Evolutionary conservation across 2,797 vertebrate species (phyloP).

Genomic region (Brachymystax lenok): DNA sequence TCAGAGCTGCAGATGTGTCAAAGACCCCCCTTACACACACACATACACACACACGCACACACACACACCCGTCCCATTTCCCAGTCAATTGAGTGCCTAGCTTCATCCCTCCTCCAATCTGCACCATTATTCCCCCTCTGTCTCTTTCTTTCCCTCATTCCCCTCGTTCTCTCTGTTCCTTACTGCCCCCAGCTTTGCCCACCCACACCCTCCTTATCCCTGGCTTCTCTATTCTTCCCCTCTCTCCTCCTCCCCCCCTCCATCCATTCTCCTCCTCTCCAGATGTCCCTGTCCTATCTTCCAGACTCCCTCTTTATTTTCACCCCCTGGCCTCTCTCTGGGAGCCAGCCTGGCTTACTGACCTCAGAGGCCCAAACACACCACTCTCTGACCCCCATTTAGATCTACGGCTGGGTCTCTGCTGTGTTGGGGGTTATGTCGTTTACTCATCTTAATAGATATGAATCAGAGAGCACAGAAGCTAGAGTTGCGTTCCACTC

Average conservation of each 20-base stretch:
- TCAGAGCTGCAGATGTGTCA: constrained; percentile 94
- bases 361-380: constrained; percentile 66
- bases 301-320: constrained; percentile 69
- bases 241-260: constrained; percentile 44
- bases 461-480: not conserved
- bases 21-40: constrained; percentile 48
- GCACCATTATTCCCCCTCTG: constrained; percentile 66
- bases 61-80: constrained; percentile 64
- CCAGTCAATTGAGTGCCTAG: constrained; percentile 81
- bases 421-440: not conserved
- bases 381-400: constrained; percentile 51
- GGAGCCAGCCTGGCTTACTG: constrained; percentile 63
- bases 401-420: not conserved
- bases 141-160: constrained; percentile 78
- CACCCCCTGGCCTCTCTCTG: constrained; percentile 60
- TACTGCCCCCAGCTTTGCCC: constrained; percentile 52
- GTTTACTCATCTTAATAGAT: not conserved
- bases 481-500: not conserved
- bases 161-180: constrained; percentile 74
- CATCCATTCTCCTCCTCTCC: constrained; percentile 60
- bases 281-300: constrained; percentile 76
- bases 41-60: constrained; percentile 45
- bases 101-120: constrained; percentile 78
- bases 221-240: constrained; percentile 28
- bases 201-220: not conserved